phyloP scores from a whole-genome alignment of 1,140 invertebrate genomes.

The Pseudoatta argentina region DNA sequence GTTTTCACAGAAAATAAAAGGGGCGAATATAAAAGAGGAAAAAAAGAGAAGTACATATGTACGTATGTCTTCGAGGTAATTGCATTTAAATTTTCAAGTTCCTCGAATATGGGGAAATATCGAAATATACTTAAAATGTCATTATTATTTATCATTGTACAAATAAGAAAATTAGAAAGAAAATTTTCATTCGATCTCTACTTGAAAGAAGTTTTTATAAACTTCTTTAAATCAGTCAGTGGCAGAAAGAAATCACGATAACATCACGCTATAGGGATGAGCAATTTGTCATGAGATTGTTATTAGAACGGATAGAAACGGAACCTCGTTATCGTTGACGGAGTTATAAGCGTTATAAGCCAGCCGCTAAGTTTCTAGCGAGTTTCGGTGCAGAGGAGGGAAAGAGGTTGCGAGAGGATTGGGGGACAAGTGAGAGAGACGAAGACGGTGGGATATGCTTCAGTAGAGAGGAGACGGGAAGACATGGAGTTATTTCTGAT shows the following conservation, averaged over 20 bases:
- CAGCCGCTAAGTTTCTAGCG: slow-evolving; percentile 50
- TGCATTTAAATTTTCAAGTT: background rate
- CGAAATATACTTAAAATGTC: background rate
- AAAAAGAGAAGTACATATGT: too few species aligned
- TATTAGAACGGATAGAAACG: slow-evolving; percentile 52
- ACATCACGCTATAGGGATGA: background rate
- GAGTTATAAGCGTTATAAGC: slow-evolving; percentile 63
- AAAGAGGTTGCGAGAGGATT: background rate
- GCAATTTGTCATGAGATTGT: slow-evolving; percentile 41
- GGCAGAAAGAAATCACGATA: background rate
- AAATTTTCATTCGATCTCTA: background rate
- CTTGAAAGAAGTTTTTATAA: background rate
- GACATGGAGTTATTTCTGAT: slow-evolving; percentile 75
- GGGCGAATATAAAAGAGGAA: background rate
- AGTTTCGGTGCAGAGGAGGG: background rate
- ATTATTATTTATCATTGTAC: background rate
- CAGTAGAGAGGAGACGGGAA: background rate
- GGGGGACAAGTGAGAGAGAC: background rate
- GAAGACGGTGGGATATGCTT: background rate
- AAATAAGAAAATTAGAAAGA: background rate
- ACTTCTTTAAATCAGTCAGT: background rate
- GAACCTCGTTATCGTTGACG: slow-evolving; percentile 47
- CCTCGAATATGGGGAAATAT: background rate
- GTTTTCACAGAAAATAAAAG: slow-evolving; percentile 34
- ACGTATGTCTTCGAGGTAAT: background rate